Percentiles rank a stretch among this genome's conserved stretches.
These are phyloP conservation scores for Hucho hucho DNA, from an alignment of 2,113 vertebrate species.

Conservation along the genomic window DNA sequence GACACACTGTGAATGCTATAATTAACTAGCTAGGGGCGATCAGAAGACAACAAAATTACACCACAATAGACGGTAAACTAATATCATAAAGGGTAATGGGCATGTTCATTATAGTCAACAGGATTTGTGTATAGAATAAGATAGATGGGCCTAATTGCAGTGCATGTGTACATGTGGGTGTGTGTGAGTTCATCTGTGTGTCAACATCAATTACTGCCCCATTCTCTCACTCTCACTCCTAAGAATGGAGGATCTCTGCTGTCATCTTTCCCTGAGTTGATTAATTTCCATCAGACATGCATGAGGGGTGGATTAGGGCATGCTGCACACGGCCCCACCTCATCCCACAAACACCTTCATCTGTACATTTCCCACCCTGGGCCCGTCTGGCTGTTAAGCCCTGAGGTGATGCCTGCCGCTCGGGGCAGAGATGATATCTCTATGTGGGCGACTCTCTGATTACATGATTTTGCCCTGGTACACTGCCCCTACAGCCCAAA, in stretches of 20 bases:
- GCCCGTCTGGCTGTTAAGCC: slow-evolving; percentile 35
- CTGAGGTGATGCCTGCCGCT: slow-evolving; percentile 23
- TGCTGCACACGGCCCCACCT: background rate
- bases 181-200: background rate
- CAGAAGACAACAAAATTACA: slow-evolving; percentile 61
- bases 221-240: background rate
- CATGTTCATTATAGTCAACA: slow-evolving; percentile 18
- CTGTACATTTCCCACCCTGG: slow-evolving; percentile 48
- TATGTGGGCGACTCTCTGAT: slow-evolving; percentile 60
- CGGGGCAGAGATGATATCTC: slow-evolving; percentile 59
- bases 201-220: slow-evolving; percentile 11
- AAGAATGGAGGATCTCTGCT: background rate
- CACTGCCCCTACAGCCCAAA: slow-evolving; percentile 50
- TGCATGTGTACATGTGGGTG: slow-evolving; percentile 32
- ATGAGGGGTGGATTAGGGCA: slow-evolving; percentile 30
- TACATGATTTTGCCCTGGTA: slow-evolving; percentile 34
- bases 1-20: slow-evolving; percentile 50
- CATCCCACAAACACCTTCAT: slow-evolving; percentile 40
- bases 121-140: background rate
- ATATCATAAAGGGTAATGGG: slow-evolving; percentile 35
- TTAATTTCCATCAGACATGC: slow-evolving; percentile 21
- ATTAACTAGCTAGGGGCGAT: slow-evolving; percentile 52
- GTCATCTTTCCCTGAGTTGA: slow-evolving; percentile 22
- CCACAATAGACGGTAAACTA: slow-evolving; percentile 44
- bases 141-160: slow-evolving; percentile 16